A percentile compares a stretch with the other conserved stretches of the same genome.
Evolutionary conservation across 2,113 vertebrate genomes (phyloP).

Genomic region (Cairina moschata): DNA sequence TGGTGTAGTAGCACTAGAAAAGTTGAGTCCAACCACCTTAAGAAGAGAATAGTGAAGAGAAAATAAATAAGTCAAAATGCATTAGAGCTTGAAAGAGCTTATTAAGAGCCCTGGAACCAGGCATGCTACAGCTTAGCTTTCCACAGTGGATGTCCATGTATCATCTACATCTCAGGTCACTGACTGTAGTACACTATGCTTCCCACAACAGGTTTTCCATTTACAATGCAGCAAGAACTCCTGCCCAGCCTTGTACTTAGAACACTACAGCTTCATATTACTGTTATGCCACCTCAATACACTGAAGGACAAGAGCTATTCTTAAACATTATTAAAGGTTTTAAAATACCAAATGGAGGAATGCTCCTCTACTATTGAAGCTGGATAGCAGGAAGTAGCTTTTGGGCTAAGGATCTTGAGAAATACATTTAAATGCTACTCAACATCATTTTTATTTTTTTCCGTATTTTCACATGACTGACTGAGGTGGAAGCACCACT

Average conservation of each 20-base stretch:
- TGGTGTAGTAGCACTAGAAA: constrained; percentile 97
- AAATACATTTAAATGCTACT: neutral
- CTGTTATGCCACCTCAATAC: neutral
- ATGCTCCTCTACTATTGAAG: neutral
- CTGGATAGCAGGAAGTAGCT: neutral
- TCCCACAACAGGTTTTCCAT: neutral
- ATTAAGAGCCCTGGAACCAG: neutral
- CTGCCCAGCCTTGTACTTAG: neutral
- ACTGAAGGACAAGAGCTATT: neutral
- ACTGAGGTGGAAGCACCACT: neutral
- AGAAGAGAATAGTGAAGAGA: neutral
- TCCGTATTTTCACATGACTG: neutral
- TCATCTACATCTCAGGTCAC: neutral
- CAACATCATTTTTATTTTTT: neutral
- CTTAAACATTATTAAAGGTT: neutral
- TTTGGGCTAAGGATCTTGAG: neutral
- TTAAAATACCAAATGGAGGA: neutral
- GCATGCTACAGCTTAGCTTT: neutral
- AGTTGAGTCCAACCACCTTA: constrained; percentile 98
- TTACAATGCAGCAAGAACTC: neutral
- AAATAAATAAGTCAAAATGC: neutral
- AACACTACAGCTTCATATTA: neutral
- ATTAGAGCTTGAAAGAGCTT: neutral
- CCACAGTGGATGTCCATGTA: neutral
- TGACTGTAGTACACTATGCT: neutral